Base-by-base conservation (phyloP, 2,888 invertebrate species). In the Pristionchus fissidentatus region DNA sequence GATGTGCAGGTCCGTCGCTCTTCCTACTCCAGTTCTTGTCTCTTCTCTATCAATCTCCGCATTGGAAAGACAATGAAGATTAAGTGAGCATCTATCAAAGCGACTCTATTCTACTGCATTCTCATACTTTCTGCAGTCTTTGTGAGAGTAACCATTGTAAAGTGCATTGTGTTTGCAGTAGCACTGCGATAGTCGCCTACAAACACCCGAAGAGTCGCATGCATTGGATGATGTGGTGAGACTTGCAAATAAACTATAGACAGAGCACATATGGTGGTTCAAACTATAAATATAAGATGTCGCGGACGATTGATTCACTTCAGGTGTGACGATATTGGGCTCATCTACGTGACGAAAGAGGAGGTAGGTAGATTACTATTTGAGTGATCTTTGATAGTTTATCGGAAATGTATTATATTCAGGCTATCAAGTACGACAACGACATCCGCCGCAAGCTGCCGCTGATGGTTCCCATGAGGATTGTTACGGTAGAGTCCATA, bases 11-110 rank as follows among this genome's bases (percentile, higher is more conserved):
- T 77, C 32, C 75, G 75, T 13, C 46, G 49, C 49, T 29, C 75
- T 29, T 77, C 75, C 3, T 49, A 77, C 75, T 77, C 26, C 49
- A 22, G 19, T 15, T 49, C 49, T 4, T 29, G 32, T 49, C 49
- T 77, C 49, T 77, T 77, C 75, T 49, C 75, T 46, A 13, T 77
- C 49, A 77, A 49, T 26, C 75, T 77, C 13, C 75, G 75, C 49
- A 32, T 49, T 22, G 75, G 75, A 5, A 46, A 70, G 70, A 38
- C 43, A 26, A 22, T 70, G 41, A 70, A 43, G 70, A 70, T 70
- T 13, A 26, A 41, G 70, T 70, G 70, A 70, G 70, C 55, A 55
- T 55, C 1, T 22, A 26, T 26, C 8, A 26, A 10, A 10, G 1
- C 22, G 10, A 66, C 66, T 35, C 26, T 66, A 66, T 5, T 22